Evolutionary conservation across 2,888 invertebrate genomes (phyloP).

Genomic region (Cephus spinipes): DNA sequence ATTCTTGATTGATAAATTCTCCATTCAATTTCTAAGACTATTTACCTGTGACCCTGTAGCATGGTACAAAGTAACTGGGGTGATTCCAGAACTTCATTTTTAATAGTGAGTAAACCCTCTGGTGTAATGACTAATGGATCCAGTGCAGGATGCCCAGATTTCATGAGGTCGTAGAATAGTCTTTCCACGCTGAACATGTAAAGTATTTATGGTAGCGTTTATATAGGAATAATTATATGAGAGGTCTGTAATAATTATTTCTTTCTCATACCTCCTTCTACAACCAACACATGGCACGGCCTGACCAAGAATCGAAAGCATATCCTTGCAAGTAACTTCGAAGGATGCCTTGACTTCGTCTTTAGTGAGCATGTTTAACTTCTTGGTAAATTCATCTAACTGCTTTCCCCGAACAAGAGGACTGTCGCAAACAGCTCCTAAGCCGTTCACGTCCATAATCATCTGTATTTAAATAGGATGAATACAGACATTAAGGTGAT

Average conservation of each 20-base stretch:
- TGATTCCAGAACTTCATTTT: constrained; percentile 82
- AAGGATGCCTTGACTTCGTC: constrained; percentile 85
- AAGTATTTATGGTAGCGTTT: constrained; percentile 10
- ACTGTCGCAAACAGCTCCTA: constrained; percentile 87
- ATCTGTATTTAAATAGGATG: constrained; percentile 73
- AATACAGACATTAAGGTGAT: background rate
- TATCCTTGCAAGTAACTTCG: constrained; percentile 84
- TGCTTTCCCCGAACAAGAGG: constrained; percentile 84
- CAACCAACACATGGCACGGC: constrained; percentile 96
- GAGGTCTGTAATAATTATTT: constrained; percentile 6
- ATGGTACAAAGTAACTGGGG: constrained; percentile 86
- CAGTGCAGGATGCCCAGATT: constrained; percentile 86
- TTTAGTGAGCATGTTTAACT: constrained; percentile 81
- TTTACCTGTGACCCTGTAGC: constrained; percentile 89
- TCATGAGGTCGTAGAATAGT: constrained; percentile 86
- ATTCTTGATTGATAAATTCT: background rate
- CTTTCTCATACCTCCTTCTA: constrained; percentile 78
- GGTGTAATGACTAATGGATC: constrained; percentile 86
- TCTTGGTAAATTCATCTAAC: constrained; percentile 86
- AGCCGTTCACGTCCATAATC: constrained; percentile 91
- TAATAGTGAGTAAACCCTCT: constrained; percentile 82
- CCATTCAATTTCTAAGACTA: constrained; percentile 9
- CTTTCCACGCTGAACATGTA: constrained; percentile 82
- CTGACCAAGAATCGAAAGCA: constrained; percentile 87
- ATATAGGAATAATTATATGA: background rate